Base-by-base conservation (phyloP, 2,113 vertebrate species). In the Eupsittula cactorum region DNA sequence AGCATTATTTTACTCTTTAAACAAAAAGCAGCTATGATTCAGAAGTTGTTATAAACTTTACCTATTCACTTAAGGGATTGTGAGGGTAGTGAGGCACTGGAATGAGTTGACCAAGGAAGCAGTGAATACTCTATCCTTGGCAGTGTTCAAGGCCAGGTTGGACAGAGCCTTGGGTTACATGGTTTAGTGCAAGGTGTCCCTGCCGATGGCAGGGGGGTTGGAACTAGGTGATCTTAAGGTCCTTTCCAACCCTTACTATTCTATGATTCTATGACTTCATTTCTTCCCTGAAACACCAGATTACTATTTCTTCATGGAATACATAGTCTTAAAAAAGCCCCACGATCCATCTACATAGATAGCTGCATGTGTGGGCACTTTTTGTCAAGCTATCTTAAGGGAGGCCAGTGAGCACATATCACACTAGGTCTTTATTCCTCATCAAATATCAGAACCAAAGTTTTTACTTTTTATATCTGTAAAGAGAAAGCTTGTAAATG, bases 1-100 rank as follows among this genome's bases (percentile, higher is more conserved):
- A 81, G 7, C 10, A 80, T 87, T 55, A 70, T 95, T 97, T 95
- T 50, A 69, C 33, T 94, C 49, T 96, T 91, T n/a, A 92, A 49
- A 93, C 47, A 86, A n/a, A 78, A 78, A 91, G 62, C 46, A 64
- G 39, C 14, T 42, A 44, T 94, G 49, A 76, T 88, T 59, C 29
- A 50, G 23, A 90, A 80, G 19, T 21, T 39, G 91, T 95, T 74
- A 79, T 60, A 24, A 74, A 35, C 4, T 82, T 95, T 92, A 82
- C 19, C 49, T 85, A n/a, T 52, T 63, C 6, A 47, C 8, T 82
- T 53, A 20, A 70, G 52, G 33, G 14, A 82, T 57, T 33, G 19
- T 57, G 31, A 57, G 31, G 55, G 55, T 57, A 33, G 31, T 13
- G 12, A 33, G 55, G 18, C 55, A 33, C 55, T 33, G 31, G 55